Base-by-base conservation (phyloP, 1,140 invertebrate genomes). In the Drosophila mayri region DNA sequence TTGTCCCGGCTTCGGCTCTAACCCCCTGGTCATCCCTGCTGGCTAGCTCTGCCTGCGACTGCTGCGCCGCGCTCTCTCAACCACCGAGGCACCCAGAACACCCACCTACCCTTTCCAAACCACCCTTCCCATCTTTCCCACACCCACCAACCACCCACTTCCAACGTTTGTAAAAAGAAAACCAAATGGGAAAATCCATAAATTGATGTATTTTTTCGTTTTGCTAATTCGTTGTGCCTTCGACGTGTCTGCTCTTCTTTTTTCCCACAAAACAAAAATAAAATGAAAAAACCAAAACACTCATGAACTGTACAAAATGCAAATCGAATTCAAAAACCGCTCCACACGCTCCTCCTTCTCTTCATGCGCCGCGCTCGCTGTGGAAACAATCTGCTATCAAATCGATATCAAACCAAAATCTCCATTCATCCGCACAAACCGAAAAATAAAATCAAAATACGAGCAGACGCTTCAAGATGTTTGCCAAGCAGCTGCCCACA, bases 401-500 rank as follows among this genome's bases (percentile, higher is more conserved):
- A 73, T 71, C 64, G 76, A 81, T 80, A 86, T 81, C 60, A 49
- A 76, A 70, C 62, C n/a, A 74, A 63, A 67, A 73, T 71, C 63
- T 72, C 50, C 52, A 85, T 65, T 68, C 60, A 66, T 73, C 61
- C 40, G 63, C 63, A 81, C 44, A 76, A 54, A 32, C 35, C 60
- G n/a, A 63, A 49, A 68, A 66, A 60, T 37, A 52, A 68, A 68
- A 64, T 5, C 20, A 18, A 68, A 68, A 47, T 44, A 57, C 43
- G 38, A 78, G 77, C 81, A 92, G 91, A 91, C 76, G 91, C 91
- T 92, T 88, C 85, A 83, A 86, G 91, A 92, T 78, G 77, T 92
- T 88, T 92, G 90, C 91, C 85, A 88, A 73, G 72, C 81, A 68
- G 84, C 86, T 71, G 79, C 58, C 76, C 62, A 43, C 60, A 79